Evolutionary conservation across 2,888 invertebrate species (phyloP), one percentile per base, ranked within the genome.

Genomic region (Limnephilus auricula): DNA sequence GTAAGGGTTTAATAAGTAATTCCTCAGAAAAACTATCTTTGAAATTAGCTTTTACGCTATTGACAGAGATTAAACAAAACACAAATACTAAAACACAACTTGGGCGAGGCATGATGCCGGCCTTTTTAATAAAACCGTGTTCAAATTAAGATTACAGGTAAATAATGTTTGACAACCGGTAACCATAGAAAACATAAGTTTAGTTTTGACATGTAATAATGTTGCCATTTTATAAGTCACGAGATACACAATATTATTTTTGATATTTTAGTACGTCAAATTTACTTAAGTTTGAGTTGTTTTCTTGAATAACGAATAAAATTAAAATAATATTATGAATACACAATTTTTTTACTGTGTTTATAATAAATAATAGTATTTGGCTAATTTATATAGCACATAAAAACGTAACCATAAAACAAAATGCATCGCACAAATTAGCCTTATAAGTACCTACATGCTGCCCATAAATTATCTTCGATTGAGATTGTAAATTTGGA

Each of bases 1-100:
- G 96, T 91, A 99, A 95, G 0, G 99, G 98, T 94, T 98, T 99
- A 65, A 99, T 96, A 93, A 98, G 97, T 89, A 99, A 95, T 95
- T 99, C 99, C 96, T 99, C 99, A 93, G 97, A 96, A 94, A 98
- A 99, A 92, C 96, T 96, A 95, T 99, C 99, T 31, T 80, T 87
- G 13, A 88, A 88, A 88, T 37, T 32, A 40, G 79, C 87, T 9
- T 88, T 65, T 78, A 34, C 78, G 25, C 5, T 32, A 79, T n/a
- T 25, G 30, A 34, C 79, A 88, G 13, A 78, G 9, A 78, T 32
- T 88, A 78, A 78, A 78, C 32, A 65, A 65, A 31, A 78, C 34
- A 34, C 10, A 78, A 32, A 50, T 10, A 88, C 9, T 78, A 37
- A 78, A 79, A 78, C 37, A 34, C 30, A 79, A 25, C n/a, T 32